phyloP scores from a whole-genome alignment of 2,888 invertebrate genomes.

The Drosophila multiciliata region DNA sequence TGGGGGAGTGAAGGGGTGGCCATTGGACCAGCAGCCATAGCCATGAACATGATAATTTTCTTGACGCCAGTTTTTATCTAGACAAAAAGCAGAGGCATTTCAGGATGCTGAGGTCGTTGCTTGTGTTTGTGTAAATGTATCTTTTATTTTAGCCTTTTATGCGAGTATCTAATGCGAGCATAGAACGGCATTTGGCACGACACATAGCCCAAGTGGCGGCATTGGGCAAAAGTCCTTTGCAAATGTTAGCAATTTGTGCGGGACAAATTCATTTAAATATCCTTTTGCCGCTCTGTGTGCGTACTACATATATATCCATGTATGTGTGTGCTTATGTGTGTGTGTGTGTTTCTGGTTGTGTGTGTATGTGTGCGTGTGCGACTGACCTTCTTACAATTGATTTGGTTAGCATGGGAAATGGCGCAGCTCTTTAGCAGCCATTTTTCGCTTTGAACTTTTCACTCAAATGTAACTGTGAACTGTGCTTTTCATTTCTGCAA shows the following conservation, averaged over 20 bases:
- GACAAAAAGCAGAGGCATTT: constrained; percentile 57
- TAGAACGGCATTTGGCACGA: constrained; percentile 74
- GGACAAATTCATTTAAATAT: constrained; percentile 81
- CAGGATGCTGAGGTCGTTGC: constrained; percentile 16
- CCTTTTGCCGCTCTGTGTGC: constrained; percentile 42
- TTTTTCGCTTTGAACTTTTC: constrained; percentile 72
- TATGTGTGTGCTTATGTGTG: constrained; percentile 2
- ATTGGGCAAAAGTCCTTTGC: constrained; percentile 64
- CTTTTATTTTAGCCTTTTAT: constrained; percentile 81
- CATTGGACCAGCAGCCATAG: constrained; percentile 47
- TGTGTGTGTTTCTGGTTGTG: neutral
- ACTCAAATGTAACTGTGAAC: constrained; percentile 65
- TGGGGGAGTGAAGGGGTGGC: neutral
- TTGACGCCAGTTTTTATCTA: constrained; percentile 80
- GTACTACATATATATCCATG: constrained; percentile 1
- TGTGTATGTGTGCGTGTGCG: constrained; percentile 9
- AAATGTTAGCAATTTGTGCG: constrained; percentile 81
- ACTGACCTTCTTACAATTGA: constrained; percentile 76
- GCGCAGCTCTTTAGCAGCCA: constrained; percentile 55
- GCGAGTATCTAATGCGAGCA: constrained; percentile 74
- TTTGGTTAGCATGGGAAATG: constrained; percentile 56
- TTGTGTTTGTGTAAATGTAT: constrained; percentile 75
- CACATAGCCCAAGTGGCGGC: constrained; percentile 78
- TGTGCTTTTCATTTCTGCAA: constrained; percentile 57
- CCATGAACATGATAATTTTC: constrained; percentile 81